A percentile compares a stretch with the other conserved stretches of the same genome.
These are phyloP conservation scores for Diorhabda elongata DNA, from an alignment of 1,140 invertebrate genomes.

Conservation along the genomic window DNA sequence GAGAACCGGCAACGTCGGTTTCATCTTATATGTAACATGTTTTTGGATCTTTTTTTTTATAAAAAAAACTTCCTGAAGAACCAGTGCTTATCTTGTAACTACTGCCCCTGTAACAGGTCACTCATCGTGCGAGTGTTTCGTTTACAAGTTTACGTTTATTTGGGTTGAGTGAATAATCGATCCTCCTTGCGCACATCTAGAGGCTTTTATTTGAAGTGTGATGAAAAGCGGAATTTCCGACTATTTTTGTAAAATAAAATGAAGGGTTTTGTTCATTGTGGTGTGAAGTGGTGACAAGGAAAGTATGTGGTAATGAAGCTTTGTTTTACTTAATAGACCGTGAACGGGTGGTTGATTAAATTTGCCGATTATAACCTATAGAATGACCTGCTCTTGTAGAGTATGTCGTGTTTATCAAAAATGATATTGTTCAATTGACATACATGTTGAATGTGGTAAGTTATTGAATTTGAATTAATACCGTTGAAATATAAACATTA, in stretches of 20 bases:
- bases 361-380: background rate
- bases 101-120: background rate
- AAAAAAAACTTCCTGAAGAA: too few relatives aligned
- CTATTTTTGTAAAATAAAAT: conserved; percentile 4
- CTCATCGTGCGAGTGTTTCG: conserved; percentile 8
- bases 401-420: too few relatives aligned
- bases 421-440: too few relatives aligned
- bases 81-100: too few relatives aligned
- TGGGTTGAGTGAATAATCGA: conserved; percentile 16
- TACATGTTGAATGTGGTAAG: too few relatives aligned
- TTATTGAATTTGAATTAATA: too few relatives aligned
- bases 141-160: conserved; percentile 12
- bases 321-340: background rate
- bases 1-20: too few relatives aligned
- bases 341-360: background rate
- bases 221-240: conserved; percentile 11
- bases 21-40: too few relatives aligned
- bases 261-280: background rate
- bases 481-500: too few relatives aligned
- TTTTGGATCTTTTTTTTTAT: too few relatives aligned
- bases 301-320: background rate
- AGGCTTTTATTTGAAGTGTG: conserved; percentile 5
- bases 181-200: conserved; percentile 1
- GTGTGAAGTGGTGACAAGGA: background rate
- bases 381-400: background rate